phyloP scores from a whole-genome alignment of 2,888 invertebrate genomes.

The Drosophila sordidapex region DNA sequence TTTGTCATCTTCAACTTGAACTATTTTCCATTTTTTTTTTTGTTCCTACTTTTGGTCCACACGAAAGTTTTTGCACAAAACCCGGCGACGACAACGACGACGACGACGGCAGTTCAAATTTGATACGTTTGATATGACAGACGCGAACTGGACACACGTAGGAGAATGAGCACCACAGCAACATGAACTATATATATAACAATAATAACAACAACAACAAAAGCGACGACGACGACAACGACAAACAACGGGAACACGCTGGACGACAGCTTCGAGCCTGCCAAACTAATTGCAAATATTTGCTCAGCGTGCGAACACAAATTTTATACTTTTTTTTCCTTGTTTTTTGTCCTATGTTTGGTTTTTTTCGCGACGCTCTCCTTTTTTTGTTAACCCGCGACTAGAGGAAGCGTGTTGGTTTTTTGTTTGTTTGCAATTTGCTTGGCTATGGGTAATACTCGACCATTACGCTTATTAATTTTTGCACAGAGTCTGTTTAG shows the following conservation, averaged over 20 bases:
- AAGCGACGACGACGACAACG: conserved; percentile 6
- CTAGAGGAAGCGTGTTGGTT: background rate
- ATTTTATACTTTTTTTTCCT: conserved; percentile 28
- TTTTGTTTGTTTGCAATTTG: conserved; percentile 39
- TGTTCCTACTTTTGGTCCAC: background rate
- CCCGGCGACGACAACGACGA: conserved; percentile 21
- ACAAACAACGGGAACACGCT: conserved; percentile 32
- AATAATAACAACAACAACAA: conserved; percentile 17
- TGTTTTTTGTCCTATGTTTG: conserved; percentile 24
- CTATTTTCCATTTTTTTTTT: background rate
- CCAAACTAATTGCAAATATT: conserved; percentile 67
- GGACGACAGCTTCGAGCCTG: conserved; percentile 37
- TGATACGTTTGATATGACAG: conserved; percentile 20
- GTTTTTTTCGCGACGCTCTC: conserved; percentile 4
- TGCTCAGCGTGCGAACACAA: conserved; percentile 54
- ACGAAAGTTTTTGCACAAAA: conserved; percentile 19
- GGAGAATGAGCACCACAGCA: conserved; percentile 21
- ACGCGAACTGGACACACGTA: conserved; percentile 18
- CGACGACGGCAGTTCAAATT: conserved; percentile 11
- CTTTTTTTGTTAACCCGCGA: background rate
- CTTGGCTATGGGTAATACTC: conserved; percentile 44
- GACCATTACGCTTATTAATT: conserved; percentile 58
- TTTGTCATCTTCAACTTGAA: conserved; percentile 30
- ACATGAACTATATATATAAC: background rate
- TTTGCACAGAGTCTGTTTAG: conserved; percentile 52